Base-by-base conservation (phyloP, 1,140 invertebrate genomes). In the Helicoverpa armigera region DNA sequence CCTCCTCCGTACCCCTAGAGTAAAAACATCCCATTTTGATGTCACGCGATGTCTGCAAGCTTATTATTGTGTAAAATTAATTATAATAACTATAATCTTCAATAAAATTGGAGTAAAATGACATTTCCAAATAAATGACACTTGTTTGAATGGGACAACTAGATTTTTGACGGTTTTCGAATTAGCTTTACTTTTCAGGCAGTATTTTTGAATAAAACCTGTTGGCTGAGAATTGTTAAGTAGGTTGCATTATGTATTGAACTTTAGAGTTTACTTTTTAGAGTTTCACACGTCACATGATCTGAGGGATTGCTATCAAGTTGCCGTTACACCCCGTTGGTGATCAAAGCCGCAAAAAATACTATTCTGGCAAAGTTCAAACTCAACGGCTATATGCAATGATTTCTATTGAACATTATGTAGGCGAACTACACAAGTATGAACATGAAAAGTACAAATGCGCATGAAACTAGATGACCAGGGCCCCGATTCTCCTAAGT, bases 61-160 rank as follows among this genome's bases (percentile, higher is more conserved):
- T 79, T 79, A 35, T 67, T 50, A 58, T 65, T 53, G 81, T 83
- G 80, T 78, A 81, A 87, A 80, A 88, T 80, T 88, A 87, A 82
- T 90, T 85, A 86, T 89, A 87, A 87, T 84, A 88, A 87, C 84
- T 85, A 87, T 85, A 86, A 82, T 86, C 79, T 60, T 77, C 82
- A 87, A 88, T 86, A 87, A 90, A 89, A 77, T 87, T 81, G 67
- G 80, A 90, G 83, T 89, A 90, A 91, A 91, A 90, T 88, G 86
- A 88, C 92, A 93, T 93, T 82, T 91, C 90, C 83, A 91, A 92
- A 92, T 89, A 87, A 83, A 63, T 90, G 91, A 90, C 90, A 91
- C 73, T 73, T 82, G 83, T 92, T 91, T 89, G 86, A 91, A 93
- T 80, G 76, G 10, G 43, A 88, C 87, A 84, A 89, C 87, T 93